These are phyloP conservation scores for Hirtodrosophila confusa DNA, from an alignment of 2,888 invertebrate genomes.

Conservation along the genomic window DNA sequence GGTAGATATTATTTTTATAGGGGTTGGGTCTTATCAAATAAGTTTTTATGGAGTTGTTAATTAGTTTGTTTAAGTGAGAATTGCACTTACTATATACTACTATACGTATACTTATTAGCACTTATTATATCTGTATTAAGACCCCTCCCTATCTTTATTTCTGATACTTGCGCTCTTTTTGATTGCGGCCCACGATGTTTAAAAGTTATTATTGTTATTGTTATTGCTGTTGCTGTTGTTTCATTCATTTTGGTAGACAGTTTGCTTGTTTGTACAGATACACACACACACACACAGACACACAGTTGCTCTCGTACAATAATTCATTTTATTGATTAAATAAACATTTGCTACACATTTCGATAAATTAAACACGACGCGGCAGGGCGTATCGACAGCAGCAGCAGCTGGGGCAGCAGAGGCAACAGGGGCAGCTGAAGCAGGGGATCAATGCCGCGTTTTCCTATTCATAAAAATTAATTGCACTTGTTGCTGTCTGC, in stretches of 20 bases:
- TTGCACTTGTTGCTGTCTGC: conserved; percentile 70
- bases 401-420: background rate
- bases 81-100: no score
- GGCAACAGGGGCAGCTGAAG: no score
- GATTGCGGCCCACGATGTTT: conserved; percentile 47
- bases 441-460: conserved; percentile 53
- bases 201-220: conserved; percentile 34
- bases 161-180: conserved; percentile 34
- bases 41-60: no score
- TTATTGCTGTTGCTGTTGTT: conserved; percentile 45
- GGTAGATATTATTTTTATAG: no score
- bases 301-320: conserved; percentile 51
- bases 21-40: no score
- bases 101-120: no score
- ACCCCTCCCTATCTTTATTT: conserved; percentile 4
- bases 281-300: conserved; percentile 20
- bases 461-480: conserved; percentile 78
- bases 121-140: no score
- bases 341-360: conserved; percentile 78
- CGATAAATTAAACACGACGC: conserved; percentile 74
- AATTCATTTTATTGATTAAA: conserved; percentile 78
- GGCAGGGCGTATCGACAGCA: conserved; percentile 60
- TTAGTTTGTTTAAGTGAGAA: no score
- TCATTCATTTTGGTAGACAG: conserved; percentile 48
- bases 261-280: conserved; percentile 54